Evolutionary conservation across 1,140 invertebrate species (phyloP).

Genomic region (Cataglyphis hispanica): DNA sequence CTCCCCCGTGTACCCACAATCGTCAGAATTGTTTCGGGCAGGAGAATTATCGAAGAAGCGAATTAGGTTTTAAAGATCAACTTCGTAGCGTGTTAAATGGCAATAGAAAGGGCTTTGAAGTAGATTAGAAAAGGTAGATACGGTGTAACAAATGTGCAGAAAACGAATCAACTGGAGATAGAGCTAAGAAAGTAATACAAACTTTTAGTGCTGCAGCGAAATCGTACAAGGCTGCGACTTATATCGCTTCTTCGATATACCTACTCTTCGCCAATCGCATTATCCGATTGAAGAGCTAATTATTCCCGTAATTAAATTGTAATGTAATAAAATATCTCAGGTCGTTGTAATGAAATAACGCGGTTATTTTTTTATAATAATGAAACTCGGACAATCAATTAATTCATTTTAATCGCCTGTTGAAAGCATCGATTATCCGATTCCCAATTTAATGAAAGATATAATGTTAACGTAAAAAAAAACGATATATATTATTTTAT

Average conservation of each 20-base stretch:
- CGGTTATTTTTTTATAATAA: conserved; percentile 36
- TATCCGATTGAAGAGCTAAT: conserved; percentile 75
- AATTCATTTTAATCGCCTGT: conserved; percentile 44
- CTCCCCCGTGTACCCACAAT: background rate
- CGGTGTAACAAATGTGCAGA: background rate
- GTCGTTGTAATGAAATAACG: conserved; percentile 9
- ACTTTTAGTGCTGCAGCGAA: conserved; percentile 76
- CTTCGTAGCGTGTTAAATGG: conserved; percentile 18
- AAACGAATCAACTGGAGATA: conserved; percentile 50
- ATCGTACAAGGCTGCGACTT: conserved; percentile 70
- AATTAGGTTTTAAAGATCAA: conserved; percentile 4
- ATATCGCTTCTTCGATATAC: conserved; percentile 80
- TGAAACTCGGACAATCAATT: conserved; percentile 29
- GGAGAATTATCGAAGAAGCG: conserved; percentile 20
- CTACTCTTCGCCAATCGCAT: conserved; percentile 66
- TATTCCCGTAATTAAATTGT: conserved; percentile 74
- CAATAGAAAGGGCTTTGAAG: conserved; percentile 25
- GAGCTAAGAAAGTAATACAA: conserved; percentile 80
- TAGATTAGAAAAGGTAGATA: conserved; percentile 44
- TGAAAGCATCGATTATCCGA: conserved; percentile 30
- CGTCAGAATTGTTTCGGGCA: background rate
- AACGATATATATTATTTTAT: conserved; percentile 17
- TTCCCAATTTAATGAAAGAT: conserved; percentile 37
- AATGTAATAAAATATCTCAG: conserved; percentile 7
- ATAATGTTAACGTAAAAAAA: conserved; percentile 31